Conservation (phyloP, 2,888 invertebrate species). For the Lymantria monacha region DNA sequence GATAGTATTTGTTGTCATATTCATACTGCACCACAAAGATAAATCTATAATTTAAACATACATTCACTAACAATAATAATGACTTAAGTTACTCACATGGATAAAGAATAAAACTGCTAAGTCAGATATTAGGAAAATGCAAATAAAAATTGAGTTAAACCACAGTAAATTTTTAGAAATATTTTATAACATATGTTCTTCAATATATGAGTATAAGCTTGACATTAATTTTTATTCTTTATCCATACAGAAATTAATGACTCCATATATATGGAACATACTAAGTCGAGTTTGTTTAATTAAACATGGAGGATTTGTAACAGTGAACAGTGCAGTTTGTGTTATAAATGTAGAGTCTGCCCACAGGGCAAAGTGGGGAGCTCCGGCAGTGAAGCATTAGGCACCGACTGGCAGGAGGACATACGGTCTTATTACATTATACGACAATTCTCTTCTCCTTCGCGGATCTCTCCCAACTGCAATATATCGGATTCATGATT, state of each 20-base stretch:
- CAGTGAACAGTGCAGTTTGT: constrained; percentile 19
- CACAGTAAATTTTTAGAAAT: too few relatives aligned
- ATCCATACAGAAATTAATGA: constrained; percentile 8
- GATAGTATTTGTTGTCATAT: constrained; percentile 14
- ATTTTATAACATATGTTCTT: too few relatives aligned
- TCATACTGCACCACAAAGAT: constrained; percentile 19
- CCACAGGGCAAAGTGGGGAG: constrained; percentile 44
- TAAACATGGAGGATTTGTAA: not conserved
- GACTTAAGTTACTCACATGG: not conserved
- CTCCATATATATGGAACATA: constrained; percentile 18
- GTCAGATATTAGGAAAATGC: too few relatives aligned
- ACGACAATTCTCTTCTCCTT: constrained; percentile 73
- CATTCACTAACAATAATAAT: constrained; percentile 9
- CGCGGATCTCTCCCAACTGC: constrained; percentile 67
- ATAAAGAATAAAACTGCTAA: constrained; percentile 2
- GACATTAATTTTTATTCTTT: too few relatives aligned
- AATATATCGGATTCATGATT: constrained; percentile 17
- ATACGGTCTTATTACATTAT: constrained; percentile 57
- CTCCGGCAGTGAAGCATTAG: constrained; percentile 39
- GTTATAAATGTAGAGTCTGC: constrained; percentile 24
- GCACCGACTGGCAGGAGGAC: constrained; percentile 40
- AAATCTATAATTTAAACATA: constrained; percentile 5
- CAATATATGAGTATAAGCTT: too few relatives aligned
- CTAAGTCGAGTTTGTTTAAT: constrained; percentile 1
- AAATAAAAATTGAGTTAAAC: too few relatives aligned